phyloP scores from a whole-genome alignment of 2,888 invertebrate species.

The Apomyelois bistriatella region DNA sequence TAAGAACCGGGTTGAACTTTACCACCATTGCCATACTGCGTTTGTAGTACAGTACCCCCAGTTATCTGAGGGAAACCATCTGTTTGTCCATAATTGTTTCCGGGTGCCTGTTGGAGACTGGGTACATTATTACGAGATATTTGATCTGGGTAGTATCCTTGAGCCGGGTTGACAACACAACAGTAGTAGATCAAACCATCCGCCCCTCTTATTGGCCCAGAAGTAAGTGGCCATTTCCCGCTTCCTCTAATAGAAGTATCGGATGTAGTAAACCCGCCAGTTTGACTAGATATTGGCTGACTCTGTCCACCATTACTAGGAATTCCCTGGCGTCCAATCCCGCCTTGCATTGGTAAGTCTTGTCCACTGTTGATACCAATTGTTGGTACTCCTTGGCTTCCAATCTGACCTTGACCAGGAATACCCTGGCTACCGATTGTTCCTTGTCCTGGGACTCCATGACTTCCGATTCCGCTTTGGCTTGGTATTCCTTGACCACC shows the following conservation, averaged over 20 bases:
- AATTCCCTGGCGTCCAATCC: not conserved
- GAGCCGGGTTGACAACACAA: slow-evolving; percentile 36
- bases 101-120: not conserved
- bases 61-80: not conserved
- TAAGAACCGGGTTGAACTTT: not conserved
- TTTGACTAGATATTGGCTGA: not conserved
- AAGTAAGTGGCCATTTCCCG: slow-evolving; percentile 30
- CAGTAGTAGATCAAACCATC: slow-evolving; percentile 42
- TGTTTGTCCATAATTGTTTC: not conserved
- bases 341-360: no score
- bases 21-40: not conserved
- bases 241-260: not conserved
- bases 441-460: slow-evolving; percentile 6
- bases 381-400: not conserved
- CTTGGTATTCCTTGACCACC: no score
- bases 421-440: slow-evolving; percentile 14
- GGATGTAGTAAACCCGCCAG: not conserved
- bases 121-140: not conserved
- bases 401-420: slow-evolving; percentile 15
- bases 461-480: no score
- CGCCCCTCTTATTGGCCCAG: slow-evolving; percentile 30
- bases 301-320: not conserved
- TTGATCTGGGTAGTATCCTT: slow-evolving; percentile 8
- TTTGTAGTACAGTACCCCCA: not conserved
- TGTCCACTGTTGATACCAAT: no score